Percentiles rank a stretch among this genome's conserved stretches.
Evolutionary conservation across 2,797 vertebrate species (phyloP).

Genomic region (Myiotriccus ornatus): DNA sequence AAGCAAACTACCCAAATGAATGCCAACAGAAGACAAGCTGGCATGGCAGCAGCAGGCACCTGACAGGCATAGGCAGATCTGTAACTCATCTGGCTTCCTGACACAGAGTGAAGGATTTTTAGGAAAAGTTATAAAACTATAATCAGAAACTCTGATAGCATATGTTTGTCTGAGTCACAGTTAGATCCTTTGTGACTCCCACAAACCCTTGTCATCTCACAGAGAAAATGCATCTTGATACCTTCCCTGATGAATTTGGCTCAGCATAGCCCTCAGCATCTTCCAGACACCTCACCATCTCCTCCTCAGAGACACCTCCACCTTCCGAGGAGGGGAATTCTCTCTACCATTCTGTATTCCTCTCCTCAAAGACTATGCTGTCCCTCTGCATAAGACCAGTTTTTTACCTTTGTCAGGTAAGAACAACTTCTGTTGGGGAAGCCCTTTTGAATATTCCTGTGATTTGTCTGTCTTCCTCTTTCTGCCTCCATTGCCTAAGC

Average conservation of each 20-base stretch:
- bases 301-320: not conserved
- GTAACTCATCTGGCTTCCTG: conserved; percentile 46
- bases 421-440: not conserved
- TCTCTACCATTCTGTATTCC: not conserved
- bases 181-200: not conserved
- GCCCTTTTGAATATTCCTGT: not conserved
- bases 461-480: not conserved
- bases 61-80: not conserved
- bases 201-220: not conserved
- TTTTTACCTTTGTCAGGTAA: not conserved
- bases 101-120: not conserved
- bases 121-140: conserved; percentile 16
- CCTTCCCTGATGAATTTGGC: not conserved
- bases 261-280: not conserved
- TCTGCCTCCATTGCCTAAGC: not conserved
- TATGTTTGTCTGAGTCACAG: not conserved
- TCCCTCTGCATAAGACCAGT: not conserved
- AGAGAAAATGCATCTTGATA: not conserved
- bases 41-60: conserved; percentile 55
- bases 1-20: conserved; percentile 49
- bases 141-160: conserved; percentile 1
- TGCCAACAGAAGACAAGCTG: conserved; percentile 60
- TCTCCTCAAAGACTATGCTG: not conserved
- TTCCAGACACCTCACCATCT: not conserved
- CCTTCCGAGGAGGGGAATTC: not conserved